phyloP scores from a whole-genome alignment of 2,113 vertebrate species.

The Butorides virescens region DNA sequence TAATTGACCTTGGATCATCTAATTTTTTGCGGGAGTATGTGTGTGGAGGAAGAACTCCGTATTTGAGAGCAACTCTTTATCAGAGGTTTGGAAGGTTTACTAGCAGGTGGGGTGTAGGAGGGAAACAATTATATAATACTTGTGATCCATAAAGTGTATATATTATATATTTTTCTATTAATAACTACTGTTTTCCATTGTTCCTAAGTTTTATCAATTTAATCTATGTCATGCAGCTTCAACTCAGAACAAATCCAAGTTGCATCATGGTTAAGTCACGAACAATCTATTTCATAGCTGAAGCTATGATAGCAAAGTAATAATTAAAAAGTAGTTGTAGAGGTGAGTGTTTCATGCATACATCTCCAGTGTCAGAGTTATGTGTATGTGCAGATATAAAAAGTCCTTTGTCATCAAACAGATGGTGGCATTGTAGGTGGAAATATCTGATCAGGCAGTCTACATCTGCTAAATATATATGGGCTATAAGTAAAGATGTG shows the following conservation, averaged over 20 bases:
- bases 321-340: background rate
- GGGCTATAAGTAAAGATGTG: background rate
- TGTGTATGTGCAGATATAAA: background rate
- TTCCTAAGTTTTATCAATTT: background rate
- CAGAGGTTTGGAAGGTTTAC: background rate
- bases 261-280: background rate
- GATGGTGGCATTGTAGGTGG: background rate
- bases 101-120: background rate
- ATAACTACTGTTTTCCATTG: background rate
- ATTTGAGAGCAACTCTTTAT: background rate
- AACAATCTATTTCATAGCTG: background rate
- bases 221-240: background rate
- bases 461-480: background rate
- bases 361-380: background rate
- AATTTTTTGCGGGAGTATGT: background rate
- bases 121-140: background rate
- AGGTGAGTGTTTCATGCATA: background rate
- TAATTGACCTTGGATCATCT: conserved; percentile 25
- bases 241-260: background rate
- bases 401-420: background rate
- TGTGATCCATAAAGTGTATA: background rate
- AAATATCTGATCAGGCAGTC: background rate
- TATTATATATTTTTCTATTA: background rate
- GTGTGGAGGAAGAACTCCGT: background rate
- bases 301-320: background rate